Percentiles rank a stretch among this genome's conserved stretches.
These are phyloP conservation scores for Meta bourneti DNA, from an alignment of 2,888 invertebrate species.

Conservation along the genomic window DNA sequence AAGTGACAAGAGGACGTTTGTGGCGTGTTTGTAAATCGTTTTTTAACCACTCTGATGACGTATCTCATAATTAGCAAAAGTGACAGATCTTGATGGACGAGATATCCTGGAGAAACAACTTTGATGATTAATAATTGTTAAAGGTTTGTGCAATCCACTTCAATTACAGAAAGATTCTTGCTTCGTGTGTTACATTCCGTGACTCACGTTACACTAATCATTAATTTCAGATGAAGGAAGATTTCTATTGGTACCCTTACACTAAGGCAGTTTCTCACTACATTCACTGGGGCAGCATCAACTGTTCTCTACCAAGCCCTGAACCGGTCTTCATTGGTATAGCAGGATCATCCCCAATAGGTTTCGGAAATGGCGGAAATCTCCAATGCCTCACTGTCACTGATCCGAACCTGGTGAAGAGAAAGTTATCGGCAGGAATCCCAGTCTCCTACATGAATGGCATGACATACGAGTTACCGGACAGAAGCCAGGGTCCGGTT, in stretches of 20 bases:
- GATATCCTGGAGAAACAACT: neutral
- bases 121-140: neutral
- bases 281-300: conserved; percentile 43
- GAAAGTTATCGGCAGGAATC: neutral
- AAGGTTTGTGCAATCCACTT: neutral
- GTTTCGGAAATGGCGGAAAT: conserved; percentile 47
- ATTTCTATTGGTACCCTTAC: conserved; percentile 39
- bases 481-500: neutral
- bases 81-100: too few species aligned
- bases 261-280: conserved; percentile 42
- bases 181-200: too few species aligned
- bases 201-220: too few species aligned
- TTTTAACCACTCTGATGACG: too few species aligned
- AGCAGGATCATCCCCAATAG: conserved; percentile 7
- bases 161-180: too few species aligned
- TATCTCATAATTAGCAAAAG: too few species aligned
- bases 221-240: conserved; percentile 5
- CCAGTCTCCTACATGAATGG: conserved; percentile 17
- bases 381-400: conserved; percentile 5
- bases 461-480: conserved; percentile 8
- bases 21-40: too few species aligned
- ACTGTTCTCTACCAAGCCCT: conserved; percentile 35
- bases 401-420: neutral
- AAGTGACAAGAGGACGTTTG: too few species aligned
- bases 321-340: conserved; percentile 24